A percentile compares a stretch with the other conserved stretches of the same genome.
phyloP scores from a whole-genome alignment of 2,888 invertebrate species.

The Cryptosula pallasiana region DNA sequence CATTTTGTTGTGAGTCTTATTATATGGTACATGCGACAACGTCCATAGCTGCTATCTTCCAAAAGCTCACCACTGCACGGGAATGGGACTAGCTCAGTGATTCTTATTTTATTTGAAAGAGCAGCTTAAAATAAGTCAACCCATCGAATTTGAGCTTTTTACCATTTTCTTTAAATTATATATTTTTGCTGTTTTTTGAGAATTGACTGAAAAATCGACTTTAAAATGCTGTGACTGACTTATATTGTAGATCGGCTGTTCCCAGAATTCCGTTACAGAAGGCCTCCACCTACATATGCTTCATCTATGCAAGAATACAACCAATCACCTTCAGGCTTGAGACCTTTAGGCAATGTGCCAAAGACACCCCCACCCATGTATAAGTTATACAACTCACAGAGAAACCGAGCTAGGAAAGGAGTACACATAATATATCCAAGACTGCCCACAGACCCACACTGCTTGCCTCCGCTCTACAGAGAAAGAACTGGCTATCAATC shows the following conservation, averaged over 20 bases:
- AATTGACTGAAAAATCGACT: too few species aligned
- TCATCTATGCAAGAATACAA: conserved; percentile 93
- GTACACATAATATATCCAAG: not conserved
- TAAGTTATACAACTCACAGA: conserved; percentile 4
- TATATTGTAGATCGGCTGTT: conserved; percentile 57
- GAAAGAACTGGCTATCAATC: not conserved
- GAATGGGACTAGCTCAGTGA: too few species aligned
- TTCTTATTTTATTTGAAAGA: too few species aligned
- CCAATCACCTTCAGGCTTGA: not conserved
- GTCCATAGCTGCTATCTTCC: too few species aligned
- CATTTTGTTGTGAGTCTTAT: too few species aligned
- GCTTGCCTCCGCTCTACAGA: not conserved
- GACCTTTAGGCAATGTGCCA: not conserved
- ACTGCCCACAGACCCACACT: not conserved
- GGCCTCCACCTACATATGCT: conserved; percentile 93
- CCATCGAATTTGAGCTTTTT: too few species aligned
- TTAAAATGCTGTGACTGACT: too few species aligned
- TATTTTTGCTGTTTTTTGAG: too few species aligned
- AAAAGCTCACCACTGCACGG: too few species aligned
- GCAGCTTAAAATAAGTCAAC: too few species aligned
- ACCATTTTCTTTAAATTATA: too few species aligned
- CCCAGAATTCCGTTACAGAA: conserved; percentile 91
- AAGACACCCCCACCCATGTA: not conserved
- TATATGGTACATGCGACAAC: too few species aligned
- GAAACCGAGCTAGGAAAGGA: conserved; percentile 3